Base-by-base conservation (phyloP, 2,888 invertebrate species). In the Uloborus plumipes region DNA sequence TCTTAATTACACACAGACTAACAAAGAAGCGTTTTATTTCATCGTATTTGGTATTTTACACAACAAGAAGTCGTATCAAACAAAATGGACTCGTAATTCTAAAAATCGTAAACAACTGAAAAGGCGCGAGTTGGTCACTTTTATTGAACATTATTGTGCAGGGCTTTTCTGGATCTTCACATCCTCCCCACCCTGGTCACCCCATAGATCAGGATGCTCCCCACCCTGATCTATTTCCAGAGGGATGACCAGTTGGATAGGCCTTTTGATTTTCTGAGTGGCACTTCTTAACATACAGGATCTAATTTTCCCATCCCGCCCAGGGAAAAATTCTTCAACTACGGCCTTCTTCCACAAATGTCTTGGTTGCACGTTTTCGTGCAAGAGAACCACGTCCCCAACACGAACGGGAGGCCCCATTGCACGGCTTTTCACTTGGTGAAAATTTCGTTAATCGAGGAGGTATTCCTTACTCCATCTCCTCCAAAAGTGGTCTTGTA, bases 381-480 rank as follows among this genome's bases (percentile, higher is more conserved):
- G 55, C 6, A 55, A 18, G n/a, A 55, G 6, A 16, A 55, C 55
- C n/a, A 55, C n/a, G 18, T 6, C 16, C 6, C 55, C 55, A n/a
- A 18, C 18, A 3, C 6, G 55, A 55, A 55, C 6, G 2, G 3
- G 16, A 1, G 18, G 55, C 3, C 3, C 3, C 18, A n/a, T 55
- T 55, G 16, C 3, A 55, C 1, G 3, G 2, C 6, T 2, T 16
- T 18, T 16, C 55, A 55, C 55, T 55, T 26, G 2, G 4, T 26
- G 26, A 26, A 26, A 26, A 26, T 26, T 26, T 55, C 59, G 50
- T 16, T 58, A 1, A 18, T 71, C 59, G 16, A 58, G 49, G 15
- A 71, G 49, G 31, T 31, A 71, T 11, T 71, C 69, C 20, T 55
- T 22, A 0, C 16, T 22, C 69, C 69, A 71, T 26, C 59, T 47